Conservation (phyloP, 2,797 vertebrate species). For the Enteromius trimaculatus region DNA sequence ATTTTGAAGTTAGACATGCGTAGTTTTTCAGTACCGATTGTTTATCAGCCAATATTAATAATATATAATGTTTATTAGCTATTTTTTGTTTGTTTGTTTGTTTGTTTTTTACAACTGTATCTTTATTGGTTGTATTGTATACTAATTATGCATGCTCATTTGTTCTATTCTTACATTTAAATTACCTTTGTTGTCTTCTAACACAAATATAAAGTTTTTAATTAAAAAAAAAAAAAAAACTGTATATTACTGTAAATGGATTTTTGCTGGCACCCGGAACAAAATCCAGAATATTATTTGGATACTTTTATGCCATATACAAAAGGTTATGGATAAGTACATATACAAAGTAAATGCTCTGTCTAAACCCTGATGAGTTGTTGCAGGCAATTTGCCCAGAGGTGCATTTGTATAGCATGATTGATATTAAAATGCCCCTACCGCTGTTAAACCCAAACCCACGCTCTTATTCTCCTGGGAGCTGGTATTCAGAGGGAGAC, state of each 20-base stretch:
- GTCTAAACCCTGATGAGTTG: neutral
- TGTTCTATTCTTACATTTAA: neutral
- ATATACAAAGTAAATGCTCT: neutral
- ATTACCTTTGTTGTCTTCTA: neutral
- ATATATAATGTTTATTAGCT: neutral
- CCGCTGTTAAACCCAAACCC: neutral
- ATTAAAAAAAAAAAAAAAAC: no score
- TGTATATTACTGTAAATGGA: neutral
- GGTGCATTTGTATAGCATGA: neutral
- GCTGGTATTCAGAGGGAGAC: slow-evolving; percentile 28
- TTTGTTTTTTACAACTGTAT: neutral
- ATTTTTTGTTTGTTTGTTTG: no score
- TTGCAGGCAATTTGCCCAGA: neutral
- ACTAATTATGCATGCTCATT: neutral
- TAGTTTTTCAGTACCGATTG: neutral
- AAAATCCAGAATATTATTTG: neutral
- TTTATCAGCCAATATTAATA: neutral
- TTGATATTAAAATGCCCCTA: neutral
- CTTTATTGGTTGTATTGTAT: neutral
- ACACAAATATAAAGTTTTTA: no score
- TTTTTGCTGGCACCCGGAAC: neutral
- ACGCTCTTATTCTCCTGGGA: neutral
- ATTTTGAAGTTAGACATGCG: neutral
- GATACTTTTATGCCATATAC: neutral
- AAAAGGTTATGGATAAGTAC: neutral